Base-by-base conservation (phyloP, 2,797 vertebrate species). In the Galaxias olidus region DNA sequence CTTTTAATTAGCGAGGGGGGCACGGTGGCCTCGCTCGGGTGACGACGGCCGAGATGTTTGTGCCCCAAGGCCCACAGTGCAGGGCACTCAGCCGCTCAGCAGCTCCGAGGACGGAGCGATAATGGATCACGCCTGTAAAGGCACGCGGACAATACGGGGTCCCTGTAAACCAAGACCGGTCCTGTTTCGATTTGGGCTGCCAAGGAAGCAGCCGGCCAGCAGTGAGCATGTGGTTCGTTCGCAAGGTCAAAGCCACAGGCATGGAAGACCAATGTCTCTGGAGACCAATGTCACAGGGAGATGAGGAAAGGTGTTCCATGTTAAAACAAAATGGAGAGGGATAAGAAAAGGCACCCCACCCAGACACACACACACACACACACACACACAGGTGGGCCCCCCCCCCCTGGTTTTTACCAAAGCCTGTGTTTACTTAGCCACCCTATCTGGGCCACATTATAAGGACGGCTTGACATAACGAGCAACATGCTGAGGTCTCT, bases 1-100 rank as follows among this genome's bases (percentile, higher is more conserved):
- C 82, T 86, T 88, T 90, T 91, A 89, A 91, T 92, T 89, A 92
- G 89, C 82, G 3, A 19, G 62, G 71, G 71, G 72, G 50, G 63
- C 53, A 58, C 58, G 10, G 42, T 42, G 77, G 78, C 69, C 77
- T 78, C 66, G 63, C 80, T 84, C 73, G 50, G 84, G 84, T 69
- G 82, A 73, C 70, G 71, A 45, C 9, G 66, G 51, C 51, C 5
- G n/a, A n/a, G n/a, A n/a, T n/a, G n/a, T n/a, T n/a, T n/a, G n/a
- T n/a, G n/a, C n/a, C n/a, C n/a, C n/a, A n/a, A 9, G 58, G 54
- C 63, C 57, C 64, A 66, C 58, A 61, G 68, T 57, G 57, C 44
- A n/a, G 44, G 82, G 75, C 83, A 63, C 80, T 82, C 14, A 66
- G 72, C 81, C 43, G 12, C 11, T 30, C 30, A 30, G 30, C 30